Evolutionary conservation across 2,113 vertebrate species (phyloP), one percentile per base, ranked within the genome.

Genomic region (Ptychochromis oligacanthus): DNA sequence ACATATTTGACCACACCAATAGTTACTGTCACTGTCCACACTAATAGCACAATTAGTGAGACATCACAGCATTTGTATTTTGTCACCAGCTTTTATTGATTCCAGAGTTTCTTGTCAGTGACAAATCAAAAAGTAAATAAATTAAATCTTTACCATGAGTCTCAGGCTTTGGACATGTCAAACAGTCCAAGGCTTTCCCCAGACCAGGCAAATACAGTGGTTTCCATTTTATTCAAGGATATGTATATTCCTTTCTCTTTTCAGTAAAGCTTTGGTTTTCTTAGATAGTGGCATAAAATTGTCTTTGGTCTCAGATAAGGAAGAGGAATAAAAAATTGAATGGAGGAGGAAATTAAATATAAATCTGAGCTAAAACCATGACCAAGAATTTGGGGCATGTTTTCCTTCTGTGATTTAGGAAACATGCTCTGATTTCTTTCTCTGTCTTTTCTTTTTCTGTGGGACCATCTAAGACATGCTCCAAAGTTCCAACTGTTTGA

Each of bases 341-440:
- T 56, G 15, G 4, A 22, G 18, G 15, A 24, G 15, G 34, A 80
- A 54, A 72, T 72, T 72, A 72, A 72, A 72, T 72, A 72, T 72
- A 72, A 83, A 76, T 82, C 52, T 18, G 10, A 75, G 77, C 79
- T 75, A 34, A 82, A 89, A n/a, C 20, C 26, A 54, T 75, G 62
- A 82, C 10, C 2, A 38, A 67, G 67, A 83, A 87, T 87, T 70
- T 92, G 81, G 86, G 87, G 17, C 83, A 85, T 87, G 86, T 83
- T 85, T 85, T 83, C 56, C 65, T 84, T 87, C 81, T 75, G 31
- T 79, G 72, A 56, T 87, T 77, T 72, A 57, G 56, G 61, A 90
- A 80, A 83, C 81, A 22, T 81, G 78, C 58, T 84, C 75, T 64
- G 57, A 87, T 88, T 88, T 81, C 46, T 31, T 72, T 72, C 67